Conservation (phyloP, 2,888 invertebrate species). For the Cantharis rufa region DNA sequence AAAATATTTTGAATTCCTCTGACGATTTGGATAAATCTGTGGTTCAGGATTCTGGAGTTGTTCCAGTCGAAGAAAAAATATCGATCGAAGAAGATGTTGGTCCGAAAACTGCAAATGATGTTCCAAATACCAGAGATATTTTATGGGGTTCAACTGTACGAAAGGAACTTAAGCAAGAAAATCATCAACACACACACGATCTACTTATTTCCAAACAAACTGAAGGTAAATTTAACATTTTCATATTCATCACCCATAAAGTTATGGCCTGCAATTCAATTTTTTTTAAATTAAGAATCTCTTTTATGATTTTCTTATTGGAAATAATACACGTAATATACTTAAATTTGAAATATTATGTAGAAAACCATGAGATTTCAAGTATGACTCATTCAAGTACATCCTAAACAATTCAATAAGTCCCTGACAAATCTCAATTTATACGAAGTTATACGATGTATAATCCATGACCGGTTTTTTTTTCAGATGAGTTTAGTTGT, state of each 20-base stretch:
- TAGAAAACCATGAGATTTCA: too few species aligned
- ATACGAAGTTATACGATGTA: too few species aligned
- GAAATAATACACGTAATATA: too few species aligned
- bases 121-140: slow-evolving; percentile 17
- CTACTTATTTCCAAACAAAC: slow-evolving; percentile 8
- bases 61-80: neutral
- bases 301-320: neutral
- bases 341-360: too few species aligned
- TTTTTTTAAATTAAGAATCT: neutral
- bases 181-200: slow-evolving; percentile 17
- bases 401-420: too few species aligned
- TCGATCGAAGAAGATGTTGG: neutral
- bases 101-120: neutral
- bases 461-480: neutral
- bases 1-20: neutral
- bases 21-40: neutral
- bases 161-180: slow-evolving; percentile 8
- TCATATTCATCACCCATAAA: neutral
- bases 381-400: too few species aligned
- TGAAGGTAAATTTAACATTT: slow-evolving; percentile 10
- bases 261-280: neutral
- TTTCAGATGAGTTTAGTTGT: slow-evolving; percentile 21
- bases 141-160: slow-evolving; percentile 15
- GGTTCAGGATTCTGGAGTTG: neutral
- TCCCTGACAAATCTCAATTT: too few species aligned